Conservation (phyloP, 1,140 invertebrate species). For the Tetragnatha versicolor region DNA sequence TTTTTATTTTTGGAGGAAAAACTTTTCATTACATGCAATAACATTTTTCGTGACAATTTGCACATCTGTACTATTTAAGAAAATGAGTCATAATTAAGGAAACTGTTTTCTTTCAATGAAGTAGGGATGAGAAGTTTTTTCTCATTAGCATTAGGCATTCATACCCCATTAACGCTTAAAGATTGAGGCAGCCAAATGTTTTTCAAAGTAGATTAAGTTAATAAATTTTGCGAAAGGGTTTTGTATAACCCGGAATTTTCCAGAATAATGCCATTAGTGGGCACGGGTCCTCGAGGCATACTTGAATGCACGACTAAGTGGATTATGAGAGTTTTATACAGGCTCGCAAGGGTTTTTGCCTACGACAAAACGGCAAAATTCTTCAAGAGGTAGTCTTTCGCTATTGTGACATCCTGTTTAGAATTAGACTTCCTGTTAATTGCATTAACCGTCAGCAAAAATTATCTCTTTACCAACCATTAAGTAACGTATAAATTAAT, state of each 20-base stretch:
- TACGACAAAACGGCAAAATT: no score
- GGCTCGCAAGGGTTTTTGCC: no score
- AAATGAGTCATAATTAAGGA: conserved; percentile 46
- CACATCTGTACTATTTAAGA: conserved; percentile 22
- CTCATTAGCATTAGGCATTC: conserved; percentile 15
- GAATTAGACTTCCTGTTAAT: no score
- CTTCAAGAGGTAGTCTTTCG: no score
- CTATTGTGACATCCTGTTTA: no score
- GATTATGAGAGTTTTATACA: no score
- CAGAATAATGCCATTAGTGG: conserved; percentile 22
- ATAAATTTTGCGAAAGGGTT: conserved; percentile 19
- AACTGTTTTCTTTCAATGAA: conserved; percentile 43
- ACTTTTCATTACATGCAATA: conserved; percentile 44
- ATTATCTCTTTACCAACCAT: no score
- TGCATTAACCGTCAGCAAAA: no score
- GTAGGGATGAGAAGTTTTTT: conserved; percentile 15
- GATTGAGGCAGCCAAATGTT: conserved; percentile 13
- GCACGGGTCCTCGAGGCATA: neutral
- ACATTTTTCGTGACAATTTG: conserved; percentile 36
- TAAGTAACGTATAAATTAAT: no score
- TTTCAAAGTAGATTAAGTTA: conserved; percentile 22
- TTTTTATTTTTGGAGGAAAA: conserved; percentile 14
- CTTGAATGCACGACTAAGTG: no score
- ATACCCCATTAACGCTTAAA: conserved; percentile 40
- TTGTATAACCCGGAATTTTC: neutral